Percentiles rank a stretch among this genome's conserved stretches.
phyloP scores from a whole-genome alignment of 2,113 vertebrate genomes.

The Ginglymostoma cirratum region DNA sequence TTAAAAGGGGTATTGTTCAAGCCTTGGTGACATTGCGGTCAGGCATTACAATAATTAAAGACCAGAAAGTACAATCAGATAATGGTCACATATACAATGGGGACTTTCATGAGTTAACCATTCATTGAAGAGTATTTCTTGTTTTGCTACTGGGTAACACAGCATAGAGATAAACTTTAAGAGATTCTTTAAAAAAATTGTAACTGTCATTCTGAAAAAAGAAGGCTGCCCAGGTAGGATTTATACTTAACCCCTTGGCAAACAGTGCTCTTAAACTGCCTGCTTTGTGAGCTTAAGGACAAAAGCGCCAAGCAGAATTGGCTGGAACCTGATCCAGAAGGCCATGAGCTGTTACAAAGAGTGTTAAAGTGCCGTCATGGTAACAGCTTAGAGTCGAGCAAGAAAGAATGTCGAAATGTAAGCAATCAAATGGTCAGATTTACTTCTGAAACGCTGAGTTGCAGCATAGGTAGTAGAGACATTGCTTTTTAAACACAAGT shows the following conservation, averaged over 20 bases:
- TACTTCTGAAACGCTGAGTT: neutral
- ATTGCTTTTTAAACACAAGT: neutral
- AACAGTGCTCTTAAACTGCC: neutral
- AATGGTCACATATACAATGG: neutral
- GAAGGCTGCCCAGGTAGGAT: neutral
- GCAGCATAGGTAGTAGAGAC: neutral
- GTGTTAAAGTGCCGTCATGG: neutral
- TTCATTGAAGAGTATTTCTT: neutral
- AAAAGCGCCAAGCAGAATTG: slow-evolving; percentile 7
- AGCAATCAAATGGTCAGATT: neutral
- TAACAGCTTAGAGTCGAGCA: neutral
- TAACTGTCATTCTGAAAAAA: neutral
- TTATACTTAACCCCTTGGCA: no score
- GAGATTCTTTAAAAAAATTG: neutral
- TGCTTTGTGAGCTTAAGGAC: neutral
- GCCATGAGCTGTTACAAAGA: neutral
- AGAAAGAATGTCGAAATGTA: neutral
- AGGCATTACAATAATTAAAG: slow-evolving; percentile 17
- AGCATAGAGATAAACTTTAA: neutral
- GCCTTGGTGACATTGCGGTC: neutral
- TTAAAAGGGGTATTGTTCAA: slow-evolving; percentile 25
- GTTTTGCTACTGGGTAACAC: neutral
- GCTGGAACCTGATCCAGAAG: neutral
- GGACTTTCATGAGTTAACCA: slow-evolving; percentile 24
- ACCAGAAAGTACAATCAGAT: neutral